Evolutionary conservation across 1,140 invertebrate species (phyloP).

Genomic region (Zaprionus tsacasi): DNA sequence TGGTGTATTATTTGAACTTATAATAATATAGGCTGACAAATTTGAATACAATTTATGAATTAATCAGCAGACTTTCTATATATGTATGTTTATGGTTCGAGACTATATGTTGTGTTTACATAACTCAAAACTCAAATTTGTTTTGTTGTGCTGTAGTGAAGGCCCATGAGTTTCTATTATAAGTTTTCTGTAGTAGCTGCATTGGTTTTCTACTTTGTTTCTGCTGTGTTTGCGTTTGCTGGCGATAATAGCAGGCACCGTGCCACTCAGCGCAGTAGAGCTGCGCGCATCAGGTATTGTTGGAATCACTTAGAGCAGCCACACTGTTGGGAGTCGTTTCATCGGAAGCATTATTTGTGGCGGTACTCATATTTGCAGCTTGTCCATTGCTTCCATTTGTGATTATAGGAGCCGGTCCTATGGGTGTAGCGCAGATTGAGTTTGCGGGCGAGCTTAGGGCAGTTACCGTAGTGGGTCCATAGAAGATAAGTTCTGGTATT

Average conservation of each 20-base stretch:
- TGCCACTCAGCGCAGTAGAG: conserved; percentile 74
- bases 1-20: no score
- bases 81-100: neutral
- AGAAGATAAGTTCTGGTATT: conserved; percentile 97
- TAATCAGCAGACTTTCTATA: neutral
- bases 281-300: conserved; percentile 73
- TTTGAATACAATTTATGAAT: neutral
- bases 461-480: conserved; percentile 88
- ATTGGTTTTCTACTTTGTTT: conserved; percentile 56
- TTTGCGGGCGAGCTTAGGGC: conserved; percentile 74
- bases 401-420: conserved; percentile 42
- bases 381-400: conserved; percentile 27
- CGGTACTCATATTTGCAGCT: conserved; percentile 24
- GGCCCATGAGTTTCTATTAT: conserved; percentile 78
- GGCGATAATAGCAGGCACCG: conserved; percentile 62
- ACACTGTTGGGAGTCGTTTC: conserved; percentile 47
- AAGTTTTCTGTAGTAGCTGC: conserved; percentile 51
- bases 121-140: conserved; percentile 67
- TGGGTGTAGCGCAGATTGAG: conserved; percentile 68
- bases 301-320: conserved; percentile 42
- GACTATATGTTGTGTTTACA: neutral
- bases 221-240: conserved; percentile 58
- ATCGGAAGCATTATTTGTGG: conserved; percentile 50
- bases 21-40: neutral
- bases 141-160: conserved; percentile 69